Evolutionary conservation across 2,113 vertebrate genomes (phyloP), one percentile per base, ranked within the genome.

Genomic region (Deroptyus accipitrinus): DNA sequence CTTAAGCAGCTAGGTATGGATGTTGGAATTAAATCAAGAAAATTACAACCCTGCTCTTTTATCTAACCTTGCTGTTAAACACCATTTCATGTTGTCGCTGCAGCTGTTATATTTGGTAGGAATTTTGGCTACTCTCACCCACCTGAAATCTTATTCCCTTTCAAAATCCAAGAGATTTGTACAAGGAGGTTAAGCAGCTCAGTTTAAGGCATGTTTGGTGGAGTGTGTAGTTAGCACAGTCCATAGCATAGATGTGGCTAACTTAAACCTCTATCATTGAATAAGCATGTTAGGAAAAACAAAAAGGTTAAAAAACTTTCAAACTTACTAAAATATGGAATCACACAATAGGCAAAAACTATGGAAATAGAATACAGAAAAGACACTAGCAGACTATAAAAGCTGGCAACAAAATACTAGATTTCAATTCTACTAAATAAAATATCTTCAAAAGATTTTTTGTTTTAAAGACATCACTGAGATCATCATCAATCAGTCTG

Each of bases 401-500:
- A 86, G 28, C 28, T 59, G 30, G 18, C 57, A 76, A 76, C 42
- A 83, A 96, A 92, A 79, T 70, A 81, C 2, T 77, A 81, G 28
- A 86, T 93, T 92, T 77, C 41, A 80, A 28, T 37, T 85, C 57
- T 66, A 73, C 70, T 76, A 79, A 91, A 96, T 74, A 74, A 90
- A 96, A n/a, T 68, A 84, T n/a, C n/a, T 66, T 73, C n/a, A 44
- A 54, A 91, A 68, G 69, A 17, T 39, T 87, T 86, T 51, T 86
- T 83, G 46, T 57, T 90, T 84, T 72, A 63, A 79, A 85, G 62
- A 44, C 30, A 20, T 73, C 23, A 37, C 62, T 41, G 74, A 91
- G 39, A 81, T 70, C 25, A 54, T 52, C 76, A 87, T 94, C 88
- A 86, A 92, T 85, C 84, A 95, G 89, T 66, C 87, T 90, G 62